Percentiles rank a stretch among this genome's conserved stretches.
Conservation (phyloP, 2,888 invertebrate species). For the Limnephilus auricula region DNA sequence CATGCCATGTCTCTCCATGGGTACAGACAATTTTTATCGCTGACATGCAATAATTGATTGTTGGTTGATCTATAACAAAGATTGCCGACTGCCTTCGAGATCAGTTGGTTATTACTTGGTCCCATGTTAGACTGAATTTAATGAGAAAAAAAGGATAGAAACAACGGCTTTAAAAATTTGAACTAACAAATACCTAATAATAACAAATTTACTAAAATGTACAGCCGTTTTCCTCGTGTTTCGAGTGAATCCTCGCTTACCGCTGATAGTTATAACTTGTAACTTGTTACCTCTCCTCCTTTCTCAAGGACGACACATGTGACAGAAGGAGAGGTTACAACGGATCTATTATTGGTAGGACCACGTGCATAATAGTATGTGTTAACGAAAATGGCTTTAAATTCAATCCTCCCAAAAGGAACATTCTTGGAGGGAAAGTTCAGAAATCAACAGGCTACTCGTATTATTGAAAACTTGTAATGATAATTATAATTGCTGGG, state of each 20-base stretch:
- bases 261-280: neutral
- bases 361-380: neutral
- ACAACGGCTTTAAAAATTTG: too few relatives aligned
- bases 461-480: neutral
- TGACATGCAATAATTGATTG: too few relatives aligned
- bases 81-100: too few relatives aligned
- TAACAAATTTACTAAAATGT: too few relatives aligned
- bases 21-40: too few relatives aligned
- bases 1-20: too few relatives aligned
- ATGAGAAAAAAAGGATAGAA: too few relatives aligned
- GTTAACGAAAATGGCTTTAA: neutral
- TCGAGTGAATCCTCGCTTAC: neutral
- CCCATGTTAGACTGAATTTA: too few relatives aligned
- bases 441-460: neutral
- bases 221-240: neutral
- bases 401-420: neutral
- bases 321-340: neutral
- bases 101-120: too few relatives aligned
- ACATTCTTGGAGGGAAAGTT: neutral
- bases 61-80: too few relatives aligned
- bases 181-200: too few relatives aligned
- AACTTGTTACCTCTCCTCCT: neutral
- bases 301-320: neutral
- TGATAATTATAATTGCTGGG: slow-evolving; percentile 12
- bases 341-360: neutral